These are phyloP conservation scores for Teleogryllus oceanicus DNA, from an alignment of 2,888 invertebrate species.

Conservation along the genomic window DNA sequence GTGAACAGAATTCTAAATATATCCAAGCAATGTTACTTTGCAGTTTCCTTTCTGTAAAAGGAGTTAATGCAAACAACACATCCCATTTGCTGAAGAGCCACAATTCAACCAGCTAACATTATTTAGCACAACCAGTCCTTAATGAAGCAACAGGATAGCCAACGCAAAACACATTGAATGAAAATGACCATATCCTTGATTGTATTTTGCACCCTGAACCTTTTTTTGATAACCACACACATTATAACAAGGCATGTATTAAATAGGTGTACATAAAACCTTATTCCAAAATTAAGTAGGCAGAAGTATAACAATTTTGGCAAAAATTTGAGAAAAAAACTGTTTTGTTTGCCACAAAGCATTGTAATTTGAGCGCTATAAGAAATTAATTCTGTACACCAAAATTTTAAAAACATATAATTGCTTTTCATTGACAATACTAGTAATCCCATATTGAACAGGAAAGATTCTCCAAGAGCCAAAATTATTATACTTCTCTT, in stretches of 20 bases:
- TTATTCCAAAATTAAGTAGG: background rate
- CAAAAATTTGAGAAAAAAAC: no score
- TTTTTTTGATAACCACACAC: background rate
- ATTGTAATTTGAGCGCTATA: no score
- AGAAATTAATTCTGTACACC: no score
- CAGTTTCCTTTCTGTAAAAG: background rate
- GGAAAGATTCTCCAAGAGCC: no score
- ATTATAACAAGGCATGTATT: background rate
- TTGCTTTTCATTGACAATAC: no score
- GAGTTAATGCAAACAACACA: constrained; percentile 11
- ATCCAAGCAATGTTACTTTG: background rate
- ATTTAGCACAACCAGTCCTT: background rate
- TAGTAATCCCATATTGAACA: no score
- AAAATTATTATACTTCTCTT: background rate
- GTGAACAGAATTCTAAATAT: background rate
- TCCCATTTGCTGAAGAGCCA: background rate
- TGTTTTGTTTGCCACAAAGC: no score
- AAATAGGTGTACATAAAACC: background rate
- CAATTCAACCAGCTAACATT: background rate
- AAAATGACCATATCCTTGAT: background rate
- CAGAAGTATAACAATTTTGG: no score
- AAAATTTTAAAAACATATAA: no score
- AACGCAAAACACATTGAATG: background rate
- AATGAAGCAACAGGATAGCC: constrained; percentile 9
- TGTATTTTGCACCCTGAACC: constrained; percentile 6